Evolutionary conservation across 2,113 vertebrate genomes (phyloP), one percentile per base, ranked within the genome.

Genomic region (Scopus umbretta): DNA sequence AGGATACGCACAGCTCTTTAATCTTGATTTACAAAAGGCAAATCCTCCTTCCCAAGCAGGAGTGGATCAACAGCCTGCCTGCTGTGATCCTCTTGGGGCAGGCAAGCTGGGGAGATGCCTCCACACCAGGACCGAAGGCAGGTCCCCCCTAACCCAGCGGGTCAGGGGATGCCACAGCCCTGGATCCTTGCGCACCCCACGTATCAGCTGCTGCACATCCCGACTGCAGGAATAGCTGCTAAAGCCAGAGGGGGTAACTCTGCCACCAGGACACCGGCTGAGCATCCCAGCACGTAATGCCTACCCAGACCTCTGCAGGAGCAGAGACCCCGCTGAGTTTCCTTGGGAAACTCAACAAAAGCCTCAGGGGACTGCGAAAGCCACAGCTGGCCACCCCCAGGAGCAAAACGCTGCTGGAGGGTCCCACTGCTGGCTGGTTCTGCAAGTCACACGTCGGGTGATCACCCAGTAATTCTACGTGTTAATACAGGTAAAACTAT

Each of bases 221-320:
- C 6, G 1, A 8, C 0, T 8, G 45, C 71, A 38, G 67, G 23
- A 63, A 6, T 0, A 32, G 76, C 80, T 29, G 66, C 30, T 16
- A 4, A 47, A 47, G 11, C 7, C 80, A 43, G 52, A 19, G 40
- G 16, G 16, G 30, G 18, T 5, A 23, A 25, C 23, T 8, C 23
- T 8, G 18, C 18, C 34, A 6, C 36, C 7, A 0, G 0, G 1
- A 11, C 2, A 1, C 8, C 76, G 11, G 38, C 23, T 2, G 71
- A 34, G 22, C 5, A 6, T 8, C 52, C 52, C 21, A 7, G 52
- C 43, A 7, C 4, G 10, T 1, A 2, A 7, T 2, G 2, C 3
- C 62, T 17, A 11, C 14, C 25, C 49, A 40, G 36, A 26, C 9
- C 13, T 32, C 5, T 42, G 12, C 22, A 17, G 32, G 29, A 36